Evolutionary conservation across 30 jellyfish, hydroid and myxozoan genomes (phyloP), one percentile per base, ranked within the genome.

Genomic region (Calvadosia cruxmelitensis): DNA sequence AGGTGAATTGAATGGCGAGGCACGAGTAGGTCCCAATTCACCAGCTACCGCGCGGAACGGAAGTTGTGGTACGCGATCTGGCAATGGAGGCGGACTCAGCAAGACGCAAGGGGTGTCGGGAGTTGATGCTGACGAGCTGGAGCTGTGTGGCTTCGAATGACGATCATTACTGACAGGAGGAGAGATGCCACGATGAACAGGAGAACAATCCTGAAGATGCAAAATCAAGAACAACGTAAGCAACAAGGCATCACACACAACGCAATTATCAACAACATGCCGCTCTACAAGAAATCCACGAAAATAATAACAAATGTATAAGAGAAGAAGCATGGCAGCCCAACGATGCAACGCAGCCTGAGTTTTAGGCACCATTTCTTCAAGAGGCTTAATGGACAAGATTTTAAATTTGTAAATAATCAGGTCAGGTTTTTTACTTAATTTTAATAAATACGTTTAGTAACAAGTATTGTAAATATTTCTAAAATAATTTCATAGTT

Each of bases 71-170:
- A 63, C 75, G 15, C 97, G 71, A 26, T 75, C 77, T 1, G 97
- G 97, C 32, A 87, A 70, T 15, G 97, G 97, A 20, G 97, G 97
- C 20, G 97, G 94, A 61, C 82, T 63, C 15, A 68, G 3, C 12
- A 81, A 77, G 31, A 62, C 79, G 29, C 69, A 25, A 26, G 97
- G 97, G 26, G 79, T 77, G 16, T 51, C 63, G 1, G 78, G 87
- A 27, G 83, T 93, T 42, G 57, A 42, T 42, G 36, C 31, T 29
- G 26, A 20, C 27, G 71, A 34, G 1, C 31, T 3, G 2, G 27
- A 3, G 20, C 34, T 29, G 2, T 1, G 25, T 29, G n/a, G 31
- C 69, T 27, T 24, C n/a, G 20, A 3, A 27, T 33, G 33, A 24
- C 57, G 52, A 30, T 52, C 32, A 24, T 52, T 52, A 52, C 28